These are phyloP conservation scores for Heliconius hortense DNA, from an alignment of 2,888 invertebrate genomes.

Conservation along the genomic window DNA sequence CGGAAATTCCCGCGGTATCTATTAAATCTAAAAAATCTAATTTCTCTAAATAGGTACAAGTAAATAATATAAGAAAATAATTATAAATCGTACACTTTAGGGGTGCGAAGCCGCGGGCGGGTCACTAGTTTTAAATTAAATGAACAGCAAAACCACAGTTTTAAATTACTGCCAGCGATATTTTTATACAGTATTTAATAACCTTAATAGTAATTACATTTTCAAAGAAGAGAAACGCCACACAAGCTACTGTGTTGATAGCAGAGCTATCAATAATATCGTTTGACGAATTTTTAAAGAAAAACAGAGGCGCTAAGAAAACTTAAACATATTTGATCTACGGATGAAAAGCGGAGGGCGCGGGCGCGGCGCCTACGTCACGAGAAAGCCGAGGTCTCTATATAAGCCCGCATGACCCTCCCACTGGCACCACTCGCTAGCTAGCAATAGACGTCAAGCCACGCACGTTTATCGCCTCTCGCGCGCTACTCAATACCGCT, in stretches of 20 bases:
- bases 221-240: background rate
- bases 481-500: constrained; percentile 57
- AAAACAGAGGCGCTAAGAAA: constrained; percentile 67
- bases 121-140: background rate
- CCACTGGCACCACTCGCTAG: constrained; percentile 71
- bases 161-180: background rate
- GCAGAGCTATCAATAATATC: constrained; percentile 56
- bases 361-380: constrained; percentile 64
- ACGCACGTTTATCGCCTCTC: constrained; percentile 63
- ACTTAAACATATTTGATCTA: constrained; percentile 50
- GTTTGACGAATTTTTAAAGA: constrained; percentile 50
- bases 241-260: constrained; percentile 47
- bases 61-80: too few relatives aligned
- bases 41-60: too few relatives aligned
- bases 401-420: constrained; percentile 69
- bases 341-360: constrained; percentile 54
- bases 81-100: too few relatives aligned
- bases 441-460: constrained; percentile 62
- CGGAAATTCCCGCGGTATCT: too few relatives aligned
- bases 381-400: constrained; percentile 75
- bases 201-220: background rate
- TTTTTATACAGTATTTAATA: background rate
- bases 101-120: too few relatives aligned
- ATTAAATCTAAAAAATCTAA: too few relatives aligned
- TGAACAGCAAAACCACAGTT: background rate